These are phyloP conservation scores for Apotomis capreana DNA, from an alignment of 2,888 invertebrate genomes.

Conservation along the genomic window DNA sequence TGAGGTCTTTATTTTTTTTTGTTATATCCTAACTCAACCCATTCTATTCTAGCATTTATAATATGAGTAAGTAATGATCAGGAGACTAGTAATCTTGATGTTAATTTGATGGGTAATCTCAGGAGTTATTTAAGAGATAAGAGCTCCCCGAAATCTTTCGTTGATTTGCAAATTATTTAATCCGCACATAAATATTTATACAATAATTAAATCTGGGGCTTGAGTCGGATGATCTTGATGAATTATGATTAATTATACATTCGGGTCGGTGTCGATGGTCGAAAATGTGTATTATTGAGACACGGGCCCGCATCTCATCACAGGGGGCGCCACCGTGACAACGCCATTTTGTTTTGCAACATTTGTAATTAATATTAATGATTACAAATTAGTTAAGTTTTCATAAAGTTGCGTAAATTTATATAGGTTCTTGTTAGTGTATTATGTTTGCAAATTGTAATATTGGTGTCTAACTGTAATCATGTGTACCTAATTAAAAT, in stretches of 20 bases:
- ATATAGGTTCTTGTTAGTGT: too few relatives aligned
- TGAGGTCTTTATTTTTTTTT: too few relatives aligned
- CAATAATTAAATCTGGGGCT: conserved; percentile 37
- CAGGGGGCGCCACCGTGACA: neutral
- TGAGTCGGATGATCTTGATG: conserved; percentile 38
- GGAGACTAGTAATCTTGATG: too few relatives aligned
- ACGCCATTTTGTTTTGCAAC: conserved; percentile 2
- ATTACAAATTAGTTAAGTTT: neutral
- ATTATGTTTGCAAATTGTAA: too few relatives aligned
- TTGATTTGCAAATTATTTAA: conserved; percentile 38
- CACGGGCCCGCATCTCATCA: conserved; percentile 23
- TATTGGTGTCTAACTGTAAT: too few relatives aligned
- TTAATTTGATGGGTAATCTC: too few relatives aligned
- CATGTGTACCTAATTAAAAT: too few relatives aligned
- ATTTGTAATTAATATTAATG: neutral
- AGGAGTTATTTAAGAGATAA: neutral
- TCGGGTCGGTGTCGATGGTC: conserved; percentile 27
- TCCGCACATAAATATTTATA: conserved; percentile 40
- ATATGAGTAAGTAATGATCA: too few relatives aligned
- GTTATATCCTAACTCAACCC: too few relatives aligned
- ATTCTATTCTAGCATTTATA: too few relatives aligned
- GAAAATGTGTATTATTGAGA: conserved; percentile 27
- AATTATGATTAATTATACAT: conserved; percentile 40
- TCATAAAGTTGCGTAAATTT: too few relatives aligned
- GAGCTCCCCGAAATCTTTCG: conserved; percentile 10